Evolutionary conservation across 2,888 invertebrate genomes (phyloP), one percentile per base, ranked within the genome.

Genomic region (Apantesis nais): DNA sequence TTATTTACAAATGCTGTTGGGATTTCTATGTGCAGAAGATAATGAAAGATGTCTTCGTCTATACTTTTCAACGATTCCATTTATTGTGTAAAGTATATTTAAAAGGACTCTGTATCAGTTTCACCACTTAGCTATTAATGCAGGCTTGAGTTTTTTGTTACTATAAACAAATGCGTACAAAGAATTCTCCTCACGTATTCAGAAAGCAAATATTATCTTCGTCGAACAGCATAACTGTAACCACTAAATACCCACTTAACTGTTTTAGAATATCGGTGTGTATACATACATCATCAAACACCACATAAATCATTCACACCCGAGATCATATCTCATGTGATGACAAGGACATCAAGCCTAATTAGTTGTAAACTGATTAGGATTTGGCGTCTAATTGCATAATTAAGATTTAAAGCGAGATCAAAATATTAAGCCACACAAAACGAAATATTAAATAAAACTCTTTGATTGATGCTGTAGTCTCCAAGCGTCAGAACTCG

Each of bases 321-420:
- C 37, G n/a, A 34, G 34, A 55, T 65, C 52, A 37, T 41, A 64
- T 58, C 31, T 37, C 41, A 58, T 29, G 22, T n/a, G 39, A 63
- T 68, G 62, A 62, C 44, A 73, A 44, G 44, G 48, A 58, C 12
- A 16, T 31, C 60, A 16, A 52, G 29, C 63, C 58, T 61, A 67
- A 63, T 65, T 52, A 16, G 62, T 48, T 44, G 29, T 14, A 48
- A 37, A 22, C 52, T 65, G 52, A 65, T 65, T 48, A 65, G 34
- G 34, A 62, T 62, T 31, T 62, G 12, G 61, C 22, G 37, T 22
- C 61, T 62, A 62, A 62, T 37, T 58, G 37, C 61, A 37, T 62
- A 62, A 61, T 62, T 37, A 29, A 58, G 29, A 29, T 58, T 58
- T 29, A 16, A 29, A 25, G 29, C 29, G 8, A 7, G 58, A 58